Conservation (phyloP, 2,888 invertebrate species). For the Rhopalosiphum nymphaeae region DNA sequence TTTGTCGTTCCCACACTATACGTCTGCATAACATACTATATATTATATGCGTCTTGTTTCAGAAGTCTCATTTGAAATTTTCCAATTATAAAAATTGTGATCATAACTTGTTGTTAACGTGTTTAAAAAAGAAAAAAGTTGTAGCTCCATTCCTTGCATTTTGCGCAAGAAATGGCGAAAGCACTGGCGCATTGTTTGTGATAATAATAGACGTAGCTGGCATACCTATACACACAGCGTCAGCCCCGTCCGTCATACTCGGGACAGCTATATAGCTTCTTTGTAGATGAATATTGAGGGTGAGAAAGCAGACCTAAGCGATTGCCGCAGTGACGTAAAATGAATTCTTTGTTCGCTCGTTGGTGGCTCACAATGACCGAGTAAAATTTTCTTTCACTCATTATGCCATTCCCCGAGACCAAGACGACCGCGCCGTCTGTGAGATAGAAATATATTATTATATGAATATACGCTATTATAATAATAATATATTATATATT, state of each 20-base stretch:
- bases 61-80: not conserved
- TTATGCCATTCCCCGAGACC: not conserved
- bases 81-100: not conserved
- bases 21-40: not conserved
- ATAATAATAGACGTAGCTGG: not conserved
- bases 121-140: not conserved
- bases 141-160: not conserved
- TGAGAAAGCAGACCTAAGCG: slow-evolving; percentile 21
- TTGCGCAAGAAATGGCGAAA: not conserved
- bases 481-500: not conserved
- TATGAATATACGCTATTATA: not conserved
- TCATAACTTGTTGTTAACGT: not conserved
- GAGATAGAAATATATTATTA: not conserved
- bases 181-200: not conserved
- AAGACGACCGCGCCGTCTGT: not conserved
- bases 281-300: not conserved
- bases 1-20: not conserved
- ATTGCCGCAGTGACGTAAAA: slow-evolving; percentile 11
- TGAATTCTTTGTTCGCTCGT: slow-evolving; percentile 27
- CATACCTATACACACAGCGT: not conserved
- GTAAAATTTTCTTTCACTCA: slow-evolving; percentile 14
- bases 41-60: not conserved
- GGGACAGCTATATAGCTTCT: slow-evolving; percentile 14
- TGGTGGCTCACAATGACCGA: not conserved
- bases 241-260: not conserved